Evolutionary conservation across 2,888 invertebrate genomes (phyloP).

Genomic region (Deilephila porcellus): DNA sequence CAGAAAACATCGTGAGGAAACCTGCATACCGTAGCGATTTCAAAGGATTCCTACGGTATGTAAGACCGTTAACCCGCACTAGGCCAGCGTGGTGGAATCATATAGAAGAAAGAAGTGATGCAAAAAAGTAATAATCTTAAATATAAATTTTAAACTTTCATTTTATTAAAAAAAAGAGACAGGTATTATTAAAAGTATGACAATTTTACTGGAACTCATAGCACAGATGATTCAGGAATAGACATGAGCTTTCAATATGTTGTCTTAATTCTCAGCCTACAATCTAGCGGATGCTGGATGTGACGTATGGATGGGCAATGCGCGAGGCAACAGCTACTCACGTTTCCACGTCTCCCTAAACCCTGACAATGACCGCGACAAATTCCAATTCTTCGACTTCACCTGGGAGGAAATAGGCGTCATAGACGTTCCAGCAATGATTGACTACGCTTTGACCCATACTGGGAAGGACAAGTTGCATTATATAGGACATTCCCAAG

Average conservation of each 20-base stretch:
- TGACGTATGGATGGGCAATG: constrained; percentile 93
- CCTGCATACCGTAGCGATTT: no score
- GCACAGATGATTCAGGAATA: not conserved
- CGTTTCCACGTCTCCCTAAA: constrained; percentile 79
- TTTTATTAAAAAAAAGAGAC: no score
- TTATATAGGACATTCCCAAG: constrained; percentile 77
- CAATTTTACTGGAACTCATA: no score
- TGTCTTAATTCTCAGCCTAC: constrained; percentile 81
- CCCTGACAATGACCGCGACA: constrained; percentile 55
- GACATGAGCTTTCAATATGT: not conserved
- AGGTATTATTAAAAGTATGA: no score
- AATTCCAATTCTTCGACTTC: constrained; percentile 66
- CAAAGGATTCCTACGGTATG: no score
- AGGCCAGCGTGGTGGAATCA: no score
- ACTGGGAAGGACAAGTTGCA: constrained; percentile 62
- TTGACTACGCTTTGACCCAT: constrained; percentile 61
- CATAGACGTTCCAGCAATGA: constrained; percentile 66
- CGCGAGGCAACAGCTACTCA: constrained; percentile 90
- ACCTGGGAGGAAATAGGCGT: constrained; percentile 71
- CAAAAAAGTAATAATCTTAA: no score
- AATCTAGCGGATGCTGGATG: constrained; percentile 87
- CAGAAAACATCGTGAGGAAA: no score
- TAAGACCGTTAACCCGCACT: no score
- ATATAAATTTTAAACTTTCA: no score
- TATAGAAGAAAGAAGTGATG: no score